A percentile compares a stretch with the other conserved stretches of the same genome.
phyloP scores from a whole-genome alignment of 1,140 invertebrate genomes.

The Pseudomyrmex sp. region DNA sequence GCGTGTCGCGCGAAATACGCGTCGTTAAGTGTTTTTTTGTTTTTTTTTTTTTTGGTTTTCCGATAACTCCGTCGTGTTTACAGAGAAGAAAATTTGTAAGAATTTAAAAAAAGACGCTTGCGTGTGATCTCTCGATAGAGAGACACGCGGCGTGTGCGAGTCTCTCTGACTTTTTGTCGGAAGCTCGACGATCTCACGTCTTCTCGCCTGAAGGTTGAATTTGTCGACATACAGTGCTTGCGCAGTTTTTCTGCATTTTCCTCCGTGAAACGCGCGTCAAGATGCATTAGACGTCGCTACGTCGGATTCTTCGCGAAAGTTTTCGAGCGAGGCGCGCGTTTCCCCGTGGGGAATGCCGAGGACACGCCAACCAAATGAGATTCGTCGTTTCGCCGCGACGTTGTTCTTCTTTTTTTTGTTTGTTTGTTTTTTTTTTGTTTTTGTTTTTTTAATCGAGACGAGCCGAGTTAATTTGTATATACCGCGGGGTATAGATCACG shows the following conservation, averaged over 20 bases:
- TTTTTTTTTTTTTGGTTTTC: neutral
- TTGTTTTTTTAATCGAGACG: slow-evolving; percentile 47
- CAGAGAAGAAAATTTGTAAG: neutral
- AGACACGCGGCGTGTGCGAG: slow-evolving; percentile 28
- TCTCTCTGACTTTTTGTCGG: slow-evolving; percentile 38
- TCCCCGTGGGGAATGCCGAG: slow-evolving; percentile 45
- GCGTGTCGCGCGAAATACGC: neutral
- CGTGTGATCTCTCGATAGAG: slow-evolving; percentile 15
- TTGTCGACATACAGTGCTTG: slow-evolving; percentile 55
- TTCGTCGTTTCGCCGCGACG: slow-evolving; percentile 29
- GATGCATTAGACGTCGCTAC: slow-evolving; percentile 59
- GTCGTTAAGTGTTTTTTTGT: neutral
- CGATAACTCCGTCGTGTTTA: neutral
- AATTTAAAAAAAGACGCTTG: neutral
- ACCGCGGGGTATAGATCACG: slow-evolving; percentile 26
- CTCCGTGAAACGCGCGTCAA: slow-evolving; percentile 58
- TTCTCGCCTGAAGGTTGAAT: slow-evolving; percentile 38
- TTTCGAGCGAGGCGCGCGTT: slow-evolving; percentile 45
- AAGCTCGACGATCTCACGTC: neutral
- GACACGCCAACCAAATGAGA: slow-evolving; percentile 58
- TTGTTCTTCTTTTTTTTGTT: slow-evolving; percentile 1
- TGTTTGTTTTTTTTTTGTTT: neutral
- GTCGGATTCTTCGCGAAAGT: slow-evolving; percentile 59
- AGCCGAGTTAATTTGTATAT: slow-evolving; percentile 60
- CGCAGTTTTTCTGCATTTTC: slow-evolving; percentile 50